Evolutionary conservation across 1,140 invertebrate genomes (phyloP).

Genomic region (Tetramorium simillimum): DNA sequence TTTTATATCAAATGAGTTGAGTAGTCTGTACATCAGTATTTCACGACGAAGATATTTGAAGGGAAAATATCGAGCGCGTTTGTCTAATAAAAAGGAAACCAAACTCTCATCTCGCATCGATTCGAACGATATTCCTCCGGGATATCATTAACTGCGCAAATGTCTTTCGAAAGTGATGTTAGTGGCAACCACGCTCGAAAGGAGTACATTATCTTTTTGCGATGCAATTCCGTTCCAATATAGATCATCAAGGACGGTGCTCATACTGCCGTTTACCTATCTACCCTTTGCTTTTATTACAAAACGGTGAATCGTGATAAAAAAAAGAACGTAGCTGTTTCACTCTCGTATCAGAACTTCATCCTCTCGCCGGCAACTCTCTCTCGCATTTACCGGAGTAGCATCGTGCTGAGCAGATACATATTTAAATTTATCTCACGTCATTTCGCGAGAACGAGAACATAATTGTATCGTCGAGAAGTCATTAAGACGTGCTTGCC

Average conservation of each 20-base stretch:
- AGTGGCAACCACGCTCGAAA: slow-evolving; percentile 30
- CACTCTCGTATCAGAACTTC: slow-evolving; percentile 65
- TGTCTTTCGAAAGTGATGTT: slow-evolving; percentile 68
- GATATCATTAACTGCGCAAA: slow-evolving; percentile 68
- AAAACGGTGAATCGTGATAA: slow-evolving; percentile 65
- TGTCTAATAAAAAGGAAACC: slow-evolving; percentile 38
- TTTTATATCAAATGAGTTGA: neutral
- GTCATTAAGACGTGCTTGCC: slow-evolving; percentile 70
- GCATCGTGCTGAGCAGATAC: slow-evolving; percentile 23
- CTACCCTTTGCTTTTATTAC: slow-evolving; percentile 70
- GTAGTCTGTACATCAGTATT: neutral
- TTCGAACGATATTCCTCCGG: slow-evolving; percentile 41
- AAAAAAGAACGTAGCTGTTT: slow-evolving; percentile 64
- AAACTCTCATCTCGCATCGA: slow-evolving; percentile 18
- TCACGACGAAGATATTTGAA: neutral
- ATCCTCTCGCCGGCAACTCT: slow-evolving; percentile 21
- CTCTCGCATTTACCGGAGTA: slow-evolving; percentile 26
- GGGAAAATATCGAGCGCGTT: slow-evolving; percentile 11
- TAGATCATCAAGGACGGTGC: slow-evolving; percentile 66
- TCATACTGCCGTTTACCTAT: slow-evolving; percentile 53
- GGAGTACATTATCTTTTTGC: slow-evolving; percentile 69
- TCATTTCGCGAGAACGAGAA: slow-evolving; percentile 66
- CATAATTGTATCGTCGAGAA: slow-evolving; percentile 72
- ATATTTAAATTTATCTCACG: slow-evolving; percentile 73
- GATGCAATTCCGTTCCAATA: slow-evolving; percentile 72